Conservation (phyloP, 2,797 vertebrate species). For the Champsocephalus gunnari region DNA sequence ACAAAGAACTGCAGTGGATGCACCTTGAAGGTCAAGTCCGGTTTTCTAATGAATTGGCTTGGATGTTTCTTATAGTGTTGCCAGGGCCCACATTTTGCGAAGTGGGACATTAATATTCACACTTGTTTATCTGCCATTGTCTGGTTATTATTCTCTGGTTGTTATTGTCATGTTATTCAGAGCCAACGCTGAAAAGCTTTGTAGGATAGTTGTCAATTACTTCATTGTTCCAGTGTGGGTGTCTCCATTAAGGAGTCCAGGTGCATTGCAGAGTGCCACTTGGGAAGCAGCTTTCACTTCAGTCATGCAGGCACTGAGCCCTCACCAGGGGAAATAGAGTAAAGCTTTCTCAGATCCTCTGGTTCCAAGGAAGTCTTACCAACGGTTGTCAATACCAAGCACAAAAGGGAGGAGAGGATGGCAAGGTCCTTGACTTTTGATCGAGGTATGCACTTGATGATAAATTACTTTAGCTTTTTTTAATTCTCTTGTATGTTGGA, state of each 20-base stretch:
- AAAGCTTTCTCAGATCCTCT: conserved; percentile 62
- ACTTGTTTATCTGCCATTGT: conserved; percentile 67
- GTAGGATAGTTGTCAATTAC: conserved; percentile 73
- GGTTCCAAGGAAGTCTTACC: conserved; percentile 69
- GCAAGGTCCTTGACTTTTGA: conserved; percentile 69
- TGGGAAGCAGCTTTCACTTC: conserved; percentile 69
- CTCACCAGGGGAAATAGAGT: conserved; percentile 68
- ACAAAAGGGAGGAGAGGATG: conserved; percentile 45
- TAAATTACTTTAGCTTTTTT: conserved; percentile 62
- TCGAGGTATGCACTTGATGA: conserved; percentile 55
- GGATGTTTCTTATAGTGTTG: conserved; percentile 70
- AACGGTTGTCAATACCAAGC: conserved; percentile 63
- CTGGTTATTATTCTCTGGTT: conserved; percentile 25
- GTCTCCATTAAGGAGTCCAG: conserved; percentile 75
- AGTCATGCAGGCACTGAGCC: conserved; percentile 55
- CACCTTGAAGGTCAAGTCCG: conserved; percentile 82
- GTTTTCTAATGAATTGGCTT: conserved; percentile 75
- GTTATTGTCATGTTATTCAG: conserved; percentile 66
- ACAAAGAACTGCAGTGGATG: conserved; percentile 72
- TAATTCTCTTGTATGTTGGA: conserved; percentile 56
- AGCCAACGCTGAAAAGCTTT: conserved; percentile 52
- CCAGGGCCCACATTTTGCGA: conserved; percentile 66
- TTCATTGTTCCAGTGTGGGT: conserved; percentile 66
- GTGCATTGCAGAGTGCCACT: conserved; percentile 66
- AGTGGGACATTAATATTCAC: conserved; percentile 77